Base-by-base conservation (phyloP, 1,140 invertebrate genomes). In the Heliconius eleuchia region DNA sequence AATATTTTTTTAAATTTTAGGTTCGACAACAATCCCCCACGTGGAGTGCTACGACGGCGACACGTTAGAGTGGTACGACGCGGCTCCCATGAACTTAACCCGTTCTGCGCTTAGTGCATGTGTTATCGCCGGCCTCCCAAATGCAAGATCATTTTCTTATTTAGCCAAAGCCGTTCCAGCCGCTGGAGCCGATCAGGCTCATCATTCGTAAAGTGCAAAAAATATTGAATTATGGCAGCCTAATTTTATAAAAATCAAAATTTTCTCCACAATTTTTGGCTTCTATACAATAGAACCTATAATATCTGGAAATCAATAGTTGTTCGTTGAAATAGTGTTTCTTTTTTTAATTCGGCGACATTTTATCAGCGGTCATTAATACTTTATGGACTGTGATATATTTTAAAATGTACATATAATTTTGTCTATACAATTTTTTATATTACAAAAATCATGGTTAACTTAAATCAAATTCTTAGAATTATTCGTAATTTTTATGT, bases 11-110 rank as follows among this genome's bases (percentile, higher is more conserved):
- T 23, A 23, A 23, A 23, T 23, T 0, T 23, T 23, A 95, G 95
- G 95, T 74, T 95, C 95, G 11, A 96, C 95, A 2, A 96, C 96
- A 4, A 96, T 96, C 34, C 94, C 96, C 9, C 95, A 96, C 85
- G 97, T 97, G 60, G 97, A 97, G 84, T 97, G 96, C 85, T 97
- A 97, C 88, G 96, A 97, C 82, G 94, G 95, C 1, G 96, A 96
- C 73, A 95, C 94, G 3, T 95, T 97, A 85, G 96, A 97, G 86
- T 97, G 97, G 97, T 95, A 95, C 82, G 95, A 96, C 79, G 96
- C 96, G 0, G 94, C 96, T 0, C 95, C 96, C 0, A 97, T 97
- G 96, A 97, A 97, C 88, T 88, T 97, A 4, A 97, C 96, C 81
- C 92, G 96, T 8, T 96, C 96, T 23, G 96, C 96, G 0, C 87